Conservation (phyloP, 2,888 invertebrate genomes). For the Meloe dianella region DNA sequence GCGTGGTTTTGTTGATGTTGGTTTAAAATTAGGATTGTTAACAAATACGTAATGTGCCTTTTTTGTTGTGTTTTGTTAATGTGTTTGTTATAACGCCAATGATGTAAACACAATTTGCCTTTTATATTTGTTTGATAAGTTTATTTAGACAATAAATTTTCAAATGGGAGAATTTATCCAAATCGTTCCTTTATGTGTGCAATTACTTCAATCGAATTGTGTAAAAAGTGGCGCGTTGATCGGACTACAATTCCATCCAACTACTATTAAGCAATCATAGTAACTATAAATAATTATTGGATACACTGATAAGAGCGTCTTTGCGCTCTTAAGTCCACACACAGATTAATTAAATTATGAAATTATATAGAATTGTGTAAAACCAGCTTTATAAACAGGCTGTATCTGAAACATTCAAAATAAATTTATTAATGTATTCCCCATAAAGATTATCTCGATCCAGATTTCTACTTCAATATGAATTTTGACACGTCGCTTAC, state of each 20-base stretch:
- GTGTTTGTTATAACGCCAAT: background rate
- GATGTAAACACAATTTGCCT: background rate
- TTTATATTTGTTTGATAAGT: background rate
- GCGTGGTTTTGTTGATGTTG: slow-evolving; percentile 63
- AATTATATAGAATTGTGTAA: too few relatives aligned
- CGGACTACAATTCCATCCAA: background rate
- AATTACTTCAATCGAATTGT: background rate
- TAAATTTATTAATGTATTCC: background rate
- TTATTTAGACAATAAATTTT: slow-evolving; percentile 6
- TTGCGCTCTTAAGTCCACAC: too few relatives aligned
- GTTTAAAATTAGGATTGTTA: slow-evolving; percentile 63
- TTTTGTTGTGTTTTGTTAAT: background rate
- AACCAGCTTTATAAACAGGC: background rate
- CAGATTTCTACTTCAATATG: background rate
- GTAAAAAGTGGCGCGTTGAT: background rate
- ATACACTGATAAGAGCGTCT: too few relatives aligned
- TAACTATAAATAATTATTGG: too few relatives aligned
- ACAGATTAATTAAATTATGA: too few relatives aligned
- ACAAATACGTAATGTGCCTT: slow-evolving; percentile 57
- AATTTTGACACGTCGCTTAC: too few relatives aligned
- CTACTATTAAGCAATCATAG: background rate
- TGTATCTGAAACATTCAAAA: too few relatives aligned
- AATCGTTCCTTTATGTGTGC: background rate
- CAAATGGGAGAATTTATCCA: background rate
- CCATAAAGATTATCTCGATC: background rate